Evolutionary conservation across 2,888 invertebrate genomes (phyloP), one percentile per base, ranked within the genome.

Genomic region (Arrhopalites spinosus): DNA sequence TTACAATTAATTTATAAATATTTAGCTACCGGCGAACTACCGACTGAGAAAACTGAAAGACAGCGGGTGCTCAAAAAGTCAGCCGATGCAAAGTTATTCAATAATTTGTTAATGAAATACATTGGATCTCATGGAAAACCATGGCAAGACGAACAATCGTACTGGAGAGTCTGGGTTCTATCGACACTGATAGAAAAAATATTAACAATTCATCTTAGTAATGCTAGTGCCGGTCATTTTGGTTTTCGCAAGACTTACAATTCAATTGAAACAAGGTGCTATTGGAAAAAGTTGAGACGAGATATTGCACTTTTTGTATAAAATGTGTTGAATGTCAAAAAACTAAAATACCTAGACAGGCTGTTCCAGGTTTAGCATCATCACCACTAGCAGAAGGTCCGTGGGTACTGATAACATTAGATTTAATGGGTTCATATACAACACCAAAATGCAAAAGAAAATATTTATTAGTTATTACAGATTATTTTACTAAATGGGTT

Each of bases 371-470:
- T 1, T 45, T 75, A 25, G 66, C 36, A 3, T 20, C 47, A 3
- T 53, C 67, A 5, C 29, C 69, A 3, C 17, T 29, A 13, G 13
- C 74, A 0, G 68, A 78, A 1, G 59, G 36, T 7, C 71, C 78
- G 0, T 79, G 76, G 75, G 64, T 68, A 0, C 17, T 66, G 0
- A 7, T 81, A 0, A 61, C 63, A 0, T 53, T 74, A 0, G 81
- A 81, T 72, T 23, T 79, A 5, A 79, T 78, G 75, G 80, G 81
- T 8, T 78, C 81, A 5, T 79, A 77, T 63, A 36, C 75, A 0
- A 75, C 53, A 67, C 59, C 66, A 15, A 30, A 56, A 8, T 66
- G 76, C 0, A 50, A 66, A 1, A 75, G 68, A 56, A 63, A 68
- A 20, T 73, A 77, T 56, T 13, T 77, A 17, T 36, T 80, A 17